Conservation (phyloP, 2,113 vertebrate species). For the Ariopsis seemanni region DNA sequence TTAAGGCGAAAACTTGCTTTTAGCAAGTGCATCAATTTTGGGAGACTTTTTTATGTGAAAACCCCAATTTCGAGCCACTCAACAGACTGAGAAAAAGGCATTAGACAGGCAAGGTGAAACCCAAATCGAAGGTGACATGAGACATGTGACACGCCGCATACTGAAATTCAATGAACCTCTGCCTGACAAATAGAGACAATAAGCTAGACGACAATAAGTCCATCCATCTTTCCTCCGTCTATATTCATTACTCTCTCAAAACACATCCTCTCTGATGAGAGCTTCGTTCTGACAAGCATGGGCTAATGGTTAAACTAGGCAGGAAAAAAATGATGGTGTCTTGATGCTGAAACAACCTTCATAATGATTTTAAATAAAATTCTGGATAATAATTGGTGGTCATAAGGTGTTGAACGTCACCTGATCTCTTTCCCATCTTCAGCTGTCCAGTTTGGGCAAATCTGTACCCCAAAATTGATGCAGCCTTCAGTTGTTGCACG, state of each 20-base stretch:
- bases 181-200: slow-evolving; percentile 6
- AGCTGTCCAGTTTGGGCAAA: background rate
- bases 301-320: background rate
- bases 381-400: background rate
- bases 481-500: no score
- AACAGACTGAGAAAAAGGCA: background rate
- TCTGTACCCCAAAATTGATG: background rate
- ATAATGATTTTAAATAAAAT: background rate
- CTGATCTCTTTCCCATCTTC: background rate
- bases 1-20: background rate
- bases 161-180: slow-evolving; percentile 10
- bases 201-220: slow-evolving; percentile 7
- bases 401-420: background rate
- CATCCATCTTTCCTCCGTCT: background rate
- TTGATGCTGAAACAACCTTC: background rate
- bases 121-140: slow-evolving; percentile 6
- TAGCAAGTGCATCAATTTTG: background rate
- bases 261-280: background rate
- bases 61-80: background rate
- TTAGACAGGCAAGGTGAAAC: slow-evolving; percentile 6
- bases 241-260: slow-evolving; percentile 7
- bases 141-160: background rate
- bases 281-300: background rate
- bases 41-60: background rate
- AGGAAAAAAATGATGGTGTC: background rate